Conservation (phyloP, 2,888 invertebrate species). For the Nomada fabriciana region DNA sequence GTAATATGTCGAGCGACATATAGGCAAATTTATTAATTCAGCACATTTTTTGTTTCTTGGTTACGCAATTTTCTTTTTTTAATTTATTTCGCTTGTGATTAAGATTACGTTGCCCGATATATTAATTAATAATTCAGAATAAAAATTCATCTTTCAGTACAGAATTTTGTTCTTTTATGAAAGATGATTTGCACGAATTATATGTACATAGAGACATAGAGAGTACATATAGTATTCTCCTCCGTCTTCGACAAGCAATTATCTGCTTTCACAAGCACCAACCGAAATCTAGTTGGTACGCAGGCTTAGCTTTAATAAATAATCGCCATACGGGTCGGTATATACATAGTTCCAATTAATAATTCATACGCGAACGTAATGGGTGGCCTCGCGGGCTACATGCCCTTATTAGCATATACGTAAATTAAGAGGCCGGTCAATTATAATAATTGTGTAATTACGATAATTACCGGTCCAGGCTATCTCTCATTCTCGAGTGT, state of each 20-base stretch:
- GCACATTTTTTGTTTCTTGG: too few species aligned
- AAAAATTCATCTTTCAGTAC: too few species aligned
- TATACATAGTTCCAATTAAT: constrained; percentile 75
- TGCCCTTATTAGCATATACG: constrained; percentile 71
- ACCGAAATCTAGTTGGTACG: constrained; percentile 43
- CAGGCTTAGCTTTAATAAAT: constrained; percentile 73
- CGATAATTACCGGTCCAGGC: constrained; percentile 67
- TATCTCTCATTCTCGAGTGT: constrained; percentile 20
- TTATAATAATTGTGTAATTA: constrained; percentile 77
- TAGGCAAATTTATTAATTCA: too few species aligned
- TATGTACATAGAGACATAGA: too few species aligned
- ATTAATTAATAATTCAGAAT: too few species aligned
- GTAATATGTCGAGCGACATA: too few species aligned
- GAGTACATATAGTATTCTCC: neutral
- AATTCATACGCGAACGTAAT: constrained; percentile 76
- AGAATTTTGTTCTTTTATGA: neutral
- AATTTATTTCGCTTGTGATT: too few species aligned
- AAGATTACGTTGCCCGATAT: too few species aligned
- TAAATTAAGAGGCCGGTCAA: constrained; percentile 74
- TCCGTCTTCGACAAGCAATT: constrained; percentile 31
- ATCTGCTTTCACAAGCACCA: constrained; percentile 10
- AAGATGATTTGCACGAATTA: constrained; percentile 23
- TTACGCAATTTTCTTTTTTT: neutral
- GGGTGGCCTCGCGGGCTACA: constrained; percentile 64
- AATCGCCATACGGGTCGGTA: constrained; percentile 57